A percentile compares a stretch with the other conserved stretches of the same genome.
phyloP scores from a whole-genome alignment of 1,140 invertebrate species.

The Saccostrea echinata region DNA sequence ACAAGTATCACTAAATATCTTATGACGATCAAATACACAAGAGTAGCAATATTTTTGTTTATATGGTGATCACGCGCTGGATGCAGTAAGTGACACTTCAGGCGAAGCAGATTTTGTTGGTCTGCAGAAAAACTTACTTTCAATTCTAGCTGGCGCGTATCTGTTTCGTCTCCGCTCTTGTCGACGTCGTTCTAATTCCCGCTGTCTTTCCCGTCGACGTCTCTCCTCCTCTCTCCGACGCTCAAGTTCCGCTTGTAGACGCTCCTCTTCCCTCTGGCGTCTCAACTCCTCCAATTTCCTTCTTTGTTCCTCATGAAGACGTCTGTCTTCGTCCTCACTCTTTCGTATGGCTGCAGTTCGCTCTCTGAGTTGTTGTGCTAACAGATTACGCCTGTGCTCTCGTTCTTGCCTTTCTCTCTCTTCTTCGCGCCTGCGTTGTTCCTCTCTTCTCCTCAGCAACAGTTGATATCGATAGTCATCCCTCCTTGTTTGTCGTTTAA shows the following conservation, averaged over 20 bases:
- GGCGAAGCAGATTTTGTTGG: not conserved
- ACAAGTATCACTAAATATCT: too few species aligned
- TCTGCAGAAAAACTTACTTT: not conserved
- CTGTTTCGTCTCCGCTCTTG: not conserved
- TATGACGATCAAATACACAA: too few species aligned
- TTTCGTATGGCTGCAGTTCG: not conserved
- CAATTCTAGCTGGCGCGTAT: not conserved
- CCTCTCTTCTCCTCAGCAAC: not conserved
- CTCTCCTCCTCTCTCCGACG: constrained; percentile 5
- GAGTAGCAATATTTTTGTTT: too few species aligned
- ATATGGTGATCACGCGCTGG: not conserved
- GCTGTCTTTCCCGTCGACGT: constrained; percentile 25
- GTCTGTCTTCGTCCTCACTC: not conserved
- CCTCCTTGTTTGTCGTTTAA: not conserved
- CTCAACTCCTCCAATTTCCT: not conserved
- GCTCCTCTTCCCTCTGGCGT: not conserved
- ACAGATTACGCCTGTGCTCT: not conserved
- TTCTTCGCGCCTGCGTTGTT: constrained; percentile 18
- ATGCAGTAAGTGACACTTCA: not conserved
- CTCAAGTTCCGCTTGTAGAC: not conserved
- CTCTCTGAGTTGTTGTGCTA: not conserved
- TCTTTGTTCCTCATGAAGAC: not conserved
- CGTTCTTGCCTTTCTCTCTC: not conserved
- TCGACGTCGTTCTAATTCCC: not conserved
- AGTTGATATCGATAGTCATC: not conserved